These are phyloP conservation scores for Ptiloglossa arizonensis DNA, from an alignment of 1,140 invertebrate species.

Conservation along the genomic window DNA sequence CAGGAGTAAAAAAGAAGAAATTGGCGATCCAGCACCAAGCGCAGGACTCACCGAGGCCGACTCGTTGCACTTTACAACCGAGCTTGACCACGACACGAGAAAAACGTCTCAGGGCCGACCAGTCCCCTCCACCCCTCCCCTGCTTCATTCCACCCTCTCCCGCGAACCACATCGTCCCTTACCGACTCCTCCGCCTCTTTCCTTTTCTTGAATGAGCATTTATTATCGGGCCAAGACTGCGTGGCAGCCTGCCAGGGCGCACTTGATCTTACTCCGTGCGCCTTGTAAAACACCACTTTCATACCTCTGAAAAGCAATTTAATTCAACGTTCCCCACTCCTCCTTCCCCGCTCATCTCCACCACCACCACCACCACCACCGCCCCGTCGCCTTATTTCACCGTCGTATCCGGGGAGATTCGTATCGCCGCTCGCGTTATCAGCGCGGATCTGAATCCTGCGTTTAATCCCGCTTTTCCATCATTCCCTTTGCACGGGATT, in stretches of 20 bases:
- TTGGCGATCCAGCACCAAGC: constrained; percentile 44
- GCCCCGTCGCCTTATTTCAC: constrained; percentile 19
- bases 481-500: constrained; percentile 14
- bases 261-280: constrained; percentile 71
- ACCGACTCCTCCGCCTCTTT: constrained; percentile 19
- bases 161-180: constrained; percentile 19
- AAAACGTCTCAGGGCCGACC: constrained; percentile 74
- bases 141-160: constrained; percentile 32
- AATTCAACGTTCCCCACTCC: constrained; percentile 62
- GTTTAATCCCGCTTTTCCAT: constrained; percentile 42
- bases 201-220: constrained; percentile 72
- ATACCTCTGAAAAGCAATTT: constrained; percentile 72
- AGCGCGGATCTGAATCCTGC: not conserved
- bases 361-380: constrained; percentile 26
- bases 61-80: constrained; percentile 67
- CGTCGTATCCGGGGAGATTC: not conserved
- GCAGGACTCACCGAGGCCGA: constrained; percentile 66
- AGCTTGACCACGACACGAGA: constrained; percentile 69
- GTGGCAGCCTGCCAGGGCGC: constrained; percentile 68
- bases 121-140: constrained; percentile 44
- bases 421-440: constrained; percentile 35
- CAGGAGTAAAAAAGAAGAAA: constrained; percentile 12
- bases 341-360: constrained; percentile 26
- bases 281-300: constrained; percentile 68
- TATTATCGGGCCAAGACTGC: constrained; percentile 66